phyloP scores from a whole-genome alignment of 2,113 vertebrate genomes.

The Syngnathus scovelli region DNA sequence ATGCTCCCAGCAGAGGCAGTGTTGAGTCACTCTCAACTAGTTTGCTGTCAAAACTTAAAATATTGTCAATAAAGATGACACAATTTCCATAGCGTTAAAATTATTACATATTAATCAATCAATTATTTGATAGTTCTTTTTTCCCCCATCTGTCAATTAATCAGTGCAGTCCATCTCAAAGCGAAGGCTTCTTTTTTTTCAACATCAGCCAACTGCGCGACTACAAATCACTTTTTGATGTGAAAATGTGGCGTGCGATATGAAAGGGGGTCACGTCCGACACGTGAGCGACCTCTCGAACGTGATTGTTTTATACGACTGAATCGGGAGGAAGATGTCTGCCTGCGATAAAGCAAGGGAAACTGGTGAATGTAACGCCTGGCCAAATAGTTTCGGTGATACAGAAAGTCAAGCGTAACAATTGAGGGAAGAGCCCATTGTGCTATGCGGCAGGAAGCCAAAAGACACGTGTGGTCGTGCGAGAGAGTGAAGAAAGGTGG shows the following conservation, averaged over 20 bases:
- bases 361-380: constrained; percentile 53
- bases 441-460: constrained; percentile 57
- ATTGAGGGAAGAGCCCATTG: constrained; percentile 73
- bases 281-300: constrained; percentile 42
- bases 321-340: constrained; percentile 61
- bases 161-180: too few species aligned
- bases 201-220: background rate
- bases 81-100: too few species aligned
- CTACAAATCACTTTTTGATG: constrained; percentile 1
- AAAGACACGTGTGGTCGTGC: constrained; percentile 7
- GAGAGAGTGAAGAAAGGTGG: background rate
- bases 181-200: too few species aligned
- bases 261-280: constrained; percentile 23
- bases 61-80: too few species aligned
- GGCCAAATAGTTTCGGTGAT: constrained; percentile 57
- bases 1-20: too few species aligned
- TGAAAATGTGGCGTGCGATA: constrained; percentile 12
- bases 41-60: too few species aligned
- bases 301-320: constrained; percentile 45
- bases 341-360: constrained; percentile 59
- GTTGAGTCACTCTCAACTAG: too few species aligned
- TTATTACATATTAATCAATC: too few species aligned
- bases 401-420: constrained; percentile 51
- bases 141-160: too few species aligned
- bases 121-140: too few species aligned